A percentile compares a stretch with the other conserved stretches of the same genome.
phyloP scores from a whole-genome alignment of 2,797 vertebrate species.

The Cryptoblepharus egeriae region DNA sequence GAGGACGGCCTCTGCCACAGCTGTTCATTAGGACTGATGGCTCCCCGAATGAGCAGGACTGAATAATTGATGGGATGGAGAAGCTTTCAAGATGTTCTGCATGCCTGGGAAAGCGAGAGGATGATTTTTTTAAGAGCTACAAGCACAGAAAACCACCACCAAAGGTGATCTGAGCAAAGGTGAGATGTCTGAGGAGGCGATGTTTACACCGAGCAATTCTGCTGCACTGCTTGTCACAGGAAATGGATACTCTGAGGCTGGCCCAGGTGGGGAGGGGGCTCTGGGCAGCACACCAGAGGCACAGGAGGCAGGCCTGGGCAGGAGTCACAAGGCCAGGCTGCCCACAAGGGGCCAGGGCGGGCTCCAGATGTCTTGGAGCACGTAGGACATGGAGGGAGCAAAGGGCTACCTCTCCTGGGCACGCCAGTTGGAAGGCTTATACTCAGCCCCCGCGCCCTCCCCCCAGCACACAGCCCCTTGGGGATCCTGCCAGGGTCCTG shows the following conservation, averaged over 20 bases:
- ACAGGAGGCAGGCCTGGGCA: background rate
- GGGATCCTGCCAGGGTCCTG: too few relatives aligned
- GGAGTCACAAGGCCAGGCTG: background rate
- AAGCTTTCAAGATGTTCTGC: slow-evolving; percentile 78
- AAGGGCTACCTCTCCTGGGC: too few relatives aligned
- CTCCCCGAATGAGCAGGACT: slow-evolving; percentile 81
- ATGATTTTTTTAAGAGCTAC: slow-evolving; percentile 78
- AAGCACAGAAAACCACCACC: slow-evolving; percentile 68
- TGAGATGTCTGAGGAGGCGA: slow-evolving; percentile 75
- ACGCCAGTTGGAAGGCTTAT: too few relatives aligned
- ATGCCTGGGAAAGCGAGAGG: slow-evolving; percentile 61
- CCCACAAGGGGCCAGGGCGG: background rate
- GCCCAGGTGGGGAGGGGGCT: background rate
- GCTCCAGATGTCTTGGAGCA: background rate
- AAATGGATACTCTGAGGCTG: slow-evolving; percentile 63
- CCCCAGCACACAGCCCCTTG: background rate
- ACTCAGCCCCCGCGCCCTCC: background rate
- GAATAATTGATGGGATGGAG: slow-evolving; percentile 83
- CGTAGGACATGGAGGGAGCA: too few relatives aligned
- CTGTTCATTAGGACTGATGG: slow-evolving; percentile 83
- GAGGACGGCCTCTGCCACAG: slow-evolving; percentile 60
- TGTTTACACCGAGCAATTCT: slow-evolving; percentile 77
- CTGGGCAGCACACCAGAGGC: background rate
- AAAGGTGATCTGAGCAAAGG: slow-evolving; percentile 75
- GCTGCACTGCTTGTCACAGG: slow-evolving; percentile 65